Conservation (phyloP, 1,140 invertebrate species). For the Drosophila ironensis region DNA sequence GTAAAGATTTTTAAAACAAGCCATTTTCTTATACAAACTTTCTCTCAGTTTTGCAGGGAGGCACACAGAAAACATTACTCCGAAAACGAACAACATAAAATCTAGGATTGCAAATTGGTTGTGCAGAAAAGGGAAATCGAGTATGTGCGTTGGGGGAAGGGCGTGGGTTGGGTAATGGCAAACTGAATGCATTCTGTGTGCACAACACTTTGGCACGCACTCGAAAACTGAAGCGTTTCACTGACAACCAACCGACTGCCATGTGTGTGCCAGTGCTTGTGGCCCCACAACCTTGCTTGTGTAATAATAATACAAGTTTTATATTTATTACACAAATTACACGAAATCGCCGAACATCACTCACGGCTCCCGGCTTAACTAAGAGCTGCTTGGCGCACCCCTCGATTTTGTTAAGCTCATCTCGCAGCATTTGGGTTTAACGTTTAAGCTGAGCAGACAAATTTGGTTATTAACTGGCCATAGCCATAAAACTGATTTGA, state of each 20-base stretch:
- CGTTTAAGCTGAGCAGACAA: slow-evolving; percentile 61
- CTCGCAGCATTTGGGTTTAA: slow-evolving; percentile 13
- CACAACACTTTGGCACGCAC: slow-evolving; percentile 29
- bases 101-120: slow-evolving; percentile 37
- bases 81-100: slow-evolving; percentile 23
- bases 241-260: slow-evolving; percentile 13
- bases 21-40: background rate
- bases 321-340: slow-evolving; percentile 44
- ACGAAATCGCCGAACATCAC: slow-evolving; percentile 30
- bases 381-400: background rate
- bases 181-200: slow-evolving; percentile 40
- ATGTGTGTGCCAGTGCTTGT: background rate
- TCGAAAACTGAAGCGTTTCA: slow-evolving; percentile 10
- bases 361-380: slow-evolving; percentile 1
- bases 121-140: background rate
- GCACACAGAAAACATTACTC: slow-evolving; percentile 3
- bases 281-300: too few species aligned
- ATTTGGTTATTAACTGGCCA: slow-evolving; percentile 68
- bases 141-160: background rate
- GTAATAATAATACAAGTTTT: slow-evolving; percentile 37
- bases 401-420: slow-evolving; percentile 23
- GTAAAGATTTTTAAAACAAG: background rate
- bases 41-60: background rate
- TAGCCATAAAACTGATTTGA: slow-evolving; percentile 40
- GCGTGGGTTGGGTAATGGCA: slow-evolving; percentile 7